Evolutionary conservation across 2,797 vertebrate species (phyloP), one percentile per base, ranked within the genome.

Genomic region (Peromyscus eremicus): DNA sequence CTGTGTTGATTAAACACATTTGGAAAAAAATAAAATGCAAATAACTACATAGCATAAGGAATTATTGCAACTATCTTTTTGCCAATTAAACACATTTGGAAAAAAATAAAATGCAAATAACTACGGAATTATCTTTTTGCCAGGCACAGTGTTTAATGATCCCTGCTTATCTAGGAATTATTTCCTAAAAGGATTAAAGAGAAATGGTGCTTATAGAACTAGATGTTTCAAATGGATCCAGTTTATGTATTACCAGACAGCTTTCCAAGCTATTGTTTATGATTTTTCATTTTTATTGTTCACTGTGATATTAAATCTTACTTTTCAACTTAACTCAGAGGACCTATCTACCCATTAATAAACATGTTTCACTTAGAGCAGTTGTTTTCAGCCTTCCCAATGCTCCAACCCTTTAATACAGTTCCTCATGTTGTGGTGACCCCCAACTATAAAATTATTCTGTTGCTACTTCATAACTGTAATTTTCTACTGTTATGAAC

Each of bases 61-160:
- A 77, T 57, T 79, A 71, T 68, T 86, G 21, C 8, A 66, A 40
- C 37, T 52, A 52, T 76, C 13, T 46, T 46, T 46, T 46, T 46
- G 43, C 43, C 43, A 46, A 71, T 92, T 88, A 81, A 52, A 64
- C 75, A 21, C 17, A 76, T 81, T 94, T 73, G 21, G 14, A 82
- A 92, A 81, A 92, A 55, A 62, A 91, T 19, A 92, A 96, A 84
- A 70, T 97, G 14, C 43, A 92, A 92, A 64, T 40, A 92, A 91
- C 71, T 75, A 25, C 27, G 4, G 4, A 60, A 77, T 57, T 79
- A 43, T 77, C 13, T 6, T 89, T 95, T 96, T 91, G 34, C n/a
- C 37, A 43, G 25, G 57, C 29, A 12, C 29, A 68, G 43, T 43
- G 1, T 89, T 89, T 52, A 81, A 29, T 68, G 46, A 76, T 49